A percentile compares a stretch with the other conserved stretches of the same genome.
phyloP scores from a whole-genome alignment of 2,797 vertebrate species.

The Otolemur crassicaudatus region DNA sequence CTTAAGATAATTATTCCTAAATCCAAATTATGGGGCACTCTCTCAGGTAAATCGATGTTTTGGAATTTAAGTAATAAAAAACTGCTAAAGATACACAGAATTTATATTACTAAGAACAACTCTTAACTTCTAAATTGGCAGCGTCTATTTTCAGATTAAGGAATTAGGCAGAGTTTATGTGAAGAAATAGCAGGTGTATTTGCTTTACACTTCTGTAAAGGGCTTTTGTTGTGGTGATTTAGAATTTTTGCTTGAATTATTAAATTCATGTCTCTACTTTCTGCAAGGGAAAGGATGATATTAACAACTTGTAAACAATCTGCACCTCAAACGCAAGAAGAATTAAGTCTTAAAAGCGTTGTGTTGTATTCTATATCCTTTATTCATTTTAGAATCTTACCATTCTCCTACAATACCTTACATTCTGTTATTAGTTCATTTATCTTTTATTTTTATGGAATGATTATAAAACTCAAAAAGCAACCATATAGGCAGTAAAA shows the following conservation, averaged over 20 bases:
- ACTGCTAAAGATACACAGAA: not conserved
- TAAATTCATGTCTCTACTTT: not conserved
- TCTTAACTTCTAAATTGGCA: not conserved
- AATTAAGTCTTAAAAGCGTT: not conserved
- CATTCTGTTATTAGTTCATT: not conserved
- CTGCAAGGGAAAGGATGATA: not conserved
- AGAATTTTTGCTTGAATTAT: not conserved
- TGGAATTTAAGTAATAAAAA: not conserved
- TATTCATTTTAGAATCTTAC: not conserved
- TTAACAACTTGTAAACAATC: not conserved
- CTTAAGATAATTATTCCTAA: not conserved
- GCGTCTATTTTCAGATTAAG: not conserved
- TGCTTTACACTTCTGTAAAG: not conserved
- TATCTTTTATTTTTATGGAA: not conserved
- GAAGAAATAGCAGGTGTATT: not conserved
- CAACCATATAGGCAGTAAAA: not conserved
- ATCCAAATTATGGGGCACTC: not conserved
- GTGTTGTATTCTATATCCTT: not conserved
- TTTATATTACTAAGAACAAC: not conserved
- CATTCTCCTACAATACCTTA: not conserved
- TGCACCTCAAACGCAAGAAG: not conserved
- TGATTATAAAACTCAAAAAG: not conserved
- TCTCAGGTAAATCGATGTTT: not conserved
- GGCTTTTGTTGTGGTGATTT: accelerated
- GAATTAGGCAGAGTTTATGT: not conserved